Base-by-base conservation (phyloP, 2,113 vertebrate species). In the Pyxicephalus adspersus region DNA sequence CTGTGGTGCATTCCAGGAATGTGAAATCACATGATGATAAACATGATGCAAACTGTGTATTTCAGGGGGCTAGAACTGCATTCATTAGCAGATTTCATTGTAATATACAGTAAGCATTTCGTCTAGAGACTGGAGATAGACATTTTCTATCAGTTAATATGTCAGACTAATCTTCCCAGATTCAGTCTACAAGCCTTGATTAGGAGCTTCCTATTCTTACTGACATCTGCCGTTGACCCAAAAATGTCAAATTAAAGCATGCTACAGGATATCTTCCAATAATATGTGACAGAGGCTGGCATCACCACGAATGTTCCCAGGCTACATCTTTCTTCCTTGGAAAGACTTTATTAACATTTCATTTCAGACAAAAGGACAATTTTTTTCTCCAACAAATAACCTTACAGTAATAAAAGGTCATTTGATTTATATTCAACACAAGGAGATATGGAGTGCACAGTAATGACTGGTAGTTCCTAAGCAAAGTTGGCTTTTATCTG, bases 191-290 rank as follows among this genome's bases (percentile, higher is more conserved):
- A 3, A 22, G 3, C 38, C 26, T 61, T 77, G 34, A 64, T 77
- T 64, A 64, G 45, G 45, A 26, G 75, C 58, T 50, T 54, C 50
- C 60, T 52, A 31, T 54, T 57, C 75, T 31, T 25, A 16, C 75
- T 77, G 61, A 51, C 75, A 65, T 77, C 61, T 50, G 38, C 38
- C n/a, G 28, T 18, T 79, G 76, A 79, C 76, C 76, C 52, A 68
- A 79, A 58, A 79, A 67, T 68, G 76, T 79, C 76, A 79, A 79
- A 60, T 58, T 29, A 51, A 55, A 64, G n/a, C 63, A 67, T 2
- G 58, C 60, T 64, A 50, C 61, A 64, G 29, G 38, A 55, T 28
- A 77, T 77, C 38, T 52, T 61, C 20, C 61, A 65, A 64, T 51
- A 63, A 65, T 77, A 77, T 50, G 38, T 64, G 60, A 25, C 45